These are phyloP conservation scores for Dryobota labecula DNA, from an alignment of 2,888 invertebrate species.

Conservation along the genomic window DNA sequence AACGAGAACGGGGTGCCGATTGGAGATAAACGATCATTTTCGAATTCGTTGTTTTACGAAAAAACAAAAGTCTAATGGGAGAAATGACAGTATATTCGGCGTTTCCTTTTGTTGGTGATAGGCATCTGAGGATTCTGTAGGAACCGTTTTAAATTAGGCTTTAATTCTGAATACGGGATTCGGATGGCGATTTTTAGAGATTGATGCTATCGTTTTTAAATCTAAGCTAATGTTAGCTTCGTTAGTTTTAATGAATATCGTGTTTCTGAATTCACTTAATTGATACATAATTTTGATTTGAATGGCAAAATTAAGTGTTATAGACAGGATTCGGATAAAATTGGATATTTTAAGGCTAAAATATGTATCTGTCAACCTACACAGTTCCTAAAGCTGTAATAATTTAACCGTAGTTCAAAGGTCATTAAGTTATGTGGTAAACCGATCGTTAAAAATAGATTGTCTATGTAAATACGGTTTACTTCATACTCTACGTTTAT, in stretches of 20 bases:
- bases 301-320: constrained; percentile 10
- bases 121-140: constrained; percentile 76
- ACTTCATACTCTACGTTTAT: constrained; percentile 4
- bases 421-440: constrained; percentile 6
- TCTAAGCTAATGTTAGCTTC: constrained; percentile 20
- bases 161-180: constrained; percentile 54
- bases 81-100: constrained; percentile 86
- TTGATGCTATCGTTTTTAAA: constrained; percentile 25
- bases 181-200: constrained; percentile 22
- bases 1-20: constrained; percentile 90
- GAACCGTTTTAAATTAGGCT: constrained; percentile 74
- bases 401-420: constrained; percentile 3
- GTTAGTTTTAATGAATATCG: constrained; percentile 36
- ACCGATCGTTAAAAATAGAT: constrained; percentile 27
- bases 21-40: constrained; percentile 85
- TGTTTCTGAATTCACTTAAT: constrained; percentile 17
- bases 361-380: not conserved
- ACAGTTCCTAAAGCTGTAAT: not conserved
- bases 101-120: constrained; percentile 79
- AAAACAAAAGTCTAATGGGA: constrained; percentile 77
- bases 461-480: constrained; percentile 13
- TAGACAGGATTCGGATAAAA: not conserved
- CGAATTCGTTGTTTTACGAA: constrained; percentile 65
- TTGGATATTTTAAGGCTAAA: constrained; percentile 4
- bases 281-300: constrained; percentile 24